Base-by-base conservation (phyloP, 92 coral and sea anemone genomes). In the Porites divaricata region DNA sequence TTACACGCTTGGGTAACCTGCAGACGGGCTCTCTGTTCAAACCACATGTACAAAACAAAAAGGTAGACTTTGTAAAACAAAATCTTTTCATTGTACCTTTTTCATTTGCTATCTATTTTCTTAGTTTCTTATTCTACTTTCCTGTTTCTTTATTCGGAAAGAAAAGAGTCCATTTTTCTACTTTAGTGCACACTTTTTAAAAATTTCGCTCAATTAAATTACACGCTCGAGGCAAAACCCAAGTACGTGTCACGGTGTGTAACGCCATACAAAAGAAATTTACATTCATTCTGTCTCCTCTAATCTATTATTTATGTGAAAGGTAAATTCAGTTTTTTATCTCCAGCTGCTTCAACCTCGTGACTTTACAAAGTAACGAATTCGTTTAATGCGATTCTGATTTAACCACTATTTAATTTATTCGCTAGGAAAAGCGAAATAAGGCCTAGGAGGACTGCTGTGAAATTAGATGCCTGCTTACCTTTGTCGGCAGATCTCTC, bases 401-500 rank as follows among this genome's bases (percentile, higher is more conserved):
- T 15, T 6, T 76, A 17, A 28, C 23, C 25, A 68, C 45, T 35
- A 50, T 66, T 20, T 67, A 54, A 16, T 67, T 79, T 20, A 53
- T 51, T 6, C 12, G 41, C 24, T 8, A 14, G 24, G 26, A 17
- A 52, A 14, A 19, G 24, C 9, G 13, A 11, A 22, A 48, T 16
- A 35, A 6, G 1, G 21, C 24, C 8, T 16, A 22, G 8, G 17
- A 25, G 11, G 28, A 16, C 5, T 16, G 7, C 0, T 10, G 15
- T 9, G 15, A 2, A 62, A 41, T n/a, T 63, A n/a, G 21, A 50
- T 56, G 25, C 9, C 9, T 12, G 71, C 76, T 86, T 64, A 96
- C 99, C 98, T 94, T 91, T 12, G 81, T 76, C 8, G 99, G 98
- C 28, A 96, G 77, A 79, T 96, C 99, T 85, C 98, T 84, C 62